Base-by-base conservation (phyloP, 92 coral and sea anemone genomes). In the Phenganax subtilis region DNA sequence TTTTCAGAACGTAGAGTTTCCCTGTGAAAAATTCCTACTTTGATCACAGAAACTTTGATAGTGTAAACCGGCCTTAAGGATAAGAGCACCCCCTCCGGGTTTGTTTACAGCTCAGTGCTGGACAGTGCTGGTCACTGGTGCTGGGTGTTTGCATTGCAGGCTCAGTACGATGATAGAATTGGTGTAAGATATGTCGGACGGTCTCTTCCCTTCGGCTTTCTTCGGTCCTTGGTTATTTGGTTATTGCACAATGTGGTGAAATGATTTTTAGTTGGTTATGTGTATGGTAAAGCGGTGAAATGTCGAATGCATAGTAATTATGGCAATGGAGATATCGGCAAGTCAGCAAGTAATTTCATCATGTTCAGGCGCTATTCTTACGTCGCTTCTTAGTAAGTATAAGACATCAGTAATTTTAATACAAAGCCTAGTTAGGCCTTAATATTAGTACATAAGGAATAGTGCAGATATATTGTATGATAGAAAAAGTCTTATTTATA, bases 351-450 rank as follows among this genome's bases (percentile, higher is more conserved):
- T 94, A 88, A 27, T 83, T 25, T 87, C 98, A 16, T 90, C 97
- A 6, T 91, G 98, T 20, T 92, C 97, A 16, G 98, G 98, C 37
- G 97, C 98, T 11, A 57, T 94, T 80, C 71, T 91, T 70, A 91
- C 96, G 52, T 92, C 97, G 12, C 86, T 91, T 31, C 84, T 92
- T 28, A 89, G 98, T 94, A 83, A 77, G 98, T 82, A 27, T 64
- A 37, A 2, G 47, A 37, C 47, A 37, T 37, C 47, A 37, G 47
- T 2, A 37, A 37, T 37, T 37, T 37, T 37, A 1, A 37, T 37
- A 37, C 47, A 37, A 1, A 37, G 47, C 47, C 47, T 37, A 37
- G 3, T 37, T 1, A 37, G 5, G 47, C 2, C 47, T 14, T 59
- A 7, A 59, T 59, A 59, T 59, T 59, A 37, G 47, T 37, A 37